phyloP scores from a whole-genome alignment of 2,113 vertebrate species.

The Melanostigma gelatinosum region DNA sequence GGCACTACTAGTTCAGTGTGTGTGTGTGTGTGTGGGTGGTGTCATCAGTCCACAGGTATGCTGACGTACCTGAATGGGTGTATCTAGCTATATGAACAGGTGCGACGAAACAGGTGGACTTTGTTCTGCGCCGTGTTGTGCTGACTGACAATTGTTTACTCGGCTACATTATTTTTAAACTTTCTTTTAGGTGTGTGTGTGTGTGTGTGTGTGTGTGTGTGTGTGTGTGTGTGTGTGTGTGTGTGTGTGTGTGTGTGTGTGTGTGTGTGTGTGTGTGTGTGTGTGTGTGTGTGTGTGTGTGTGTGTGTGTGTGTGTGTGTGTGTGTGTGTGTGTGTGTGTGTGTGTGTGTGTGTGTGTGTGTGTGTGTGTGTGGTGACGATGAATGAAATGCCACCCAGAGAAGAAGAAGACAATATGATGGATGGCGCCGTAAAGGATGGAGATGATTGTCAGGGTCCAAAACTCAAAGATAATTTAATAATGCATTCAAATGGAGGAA shows the following conservation, averaged over 20 bases:
- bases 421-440: neutral
- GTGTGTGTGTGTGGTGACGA: neutral
- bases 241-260: slow-evolving; percentile 6
- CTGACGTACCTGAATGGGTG: slow-evolving; percentile 39
- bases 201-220: slow-evolving; percentile 9
- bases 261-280: neutral
- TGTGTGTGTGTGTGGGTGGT: slow-evolving; percentile 3
- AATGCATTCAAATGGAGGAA: neutral
- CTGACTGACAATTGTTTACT: slow-evolving; percentile 14
- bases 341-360: slow-evolving; percentile 2
- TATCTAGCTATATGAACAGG: neutral
- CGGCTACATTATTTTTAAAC: neutral
- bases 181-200: neutral
- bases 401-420: neutral
- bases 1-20: slow-evolving; percentile 53
- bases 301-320: slow-evolving; percentile 1
- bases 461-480: neutral
- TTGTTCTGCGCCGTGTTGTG: slow-evolving; percentile 16
- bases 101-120: slow-evolving; percentile 15
- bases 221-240: slow-evolving; percentile 6
- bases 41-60: slow-evolving; percentile 51
- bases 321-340: slow-evolving; percentile 3
- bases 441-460: neutral
- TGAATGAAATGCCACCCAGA: neutral
- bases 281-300: neutral